A percentile compares a stretch with the other conserved stretches of the same genome.
These are phyloP conservation scores for Aythya fuligula DNA, from an alignment of 2,797 vertebrate species.

Conservation along the genomic window DNA sequence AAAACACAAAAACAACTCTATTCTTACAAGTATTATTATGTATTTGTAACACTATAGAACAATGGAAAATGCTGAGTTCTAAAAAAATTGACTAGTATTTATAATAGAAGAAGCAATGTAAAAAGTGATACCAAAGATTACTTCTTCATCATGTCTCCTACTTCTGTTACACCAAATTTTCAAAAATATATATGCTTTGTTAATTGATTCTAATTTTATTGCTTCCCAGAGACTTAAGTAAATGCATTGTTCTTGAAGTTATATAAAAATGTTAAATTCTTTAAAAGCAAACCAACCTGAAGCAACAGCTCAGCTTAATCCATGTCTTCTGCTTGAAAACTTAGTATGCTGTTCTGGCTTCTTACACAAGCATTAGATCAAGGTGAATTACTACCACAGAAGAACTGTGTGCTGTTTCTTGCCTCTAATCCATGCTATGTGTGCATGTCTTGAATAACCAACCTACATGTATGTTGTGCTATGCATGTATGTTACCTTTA, in stretches of 20 bases:
- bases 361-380: not conserved
- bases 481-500: not conserved
- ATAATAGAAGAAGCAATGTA: not conserved
- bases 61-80: not conserved
- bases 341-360: not conserved
- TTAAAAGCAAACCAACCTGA: not conserved
- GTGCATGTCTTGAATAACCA: not conserved
- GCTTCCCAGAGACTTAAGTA: not conserved
- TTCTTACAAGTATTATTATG: not conserved
- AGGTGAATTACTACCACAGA: slow-evolving; percentile 12
- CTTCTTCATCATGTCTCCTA: not conserved
- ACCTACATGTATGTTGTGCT: not conserved
- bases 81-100: not conserved
- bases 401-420: not conserved
- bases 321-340: not conserved
- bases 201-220: not conserved
- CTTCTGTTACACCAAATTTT: not conserved
- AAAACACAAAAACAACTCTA: not conserved
- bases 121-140: not conserved
- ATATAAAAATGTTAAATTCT: not conserved
- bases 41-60: not conserved
- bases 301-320: not conserved
- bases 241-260: not conserved
- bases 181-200: not conserved
- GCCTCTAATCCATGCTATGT: not conserved